Evolutionary conservation across 2,797 vertebrate genomes (phyloP).

Genomic region (Propithecus deckenii): DNA sequence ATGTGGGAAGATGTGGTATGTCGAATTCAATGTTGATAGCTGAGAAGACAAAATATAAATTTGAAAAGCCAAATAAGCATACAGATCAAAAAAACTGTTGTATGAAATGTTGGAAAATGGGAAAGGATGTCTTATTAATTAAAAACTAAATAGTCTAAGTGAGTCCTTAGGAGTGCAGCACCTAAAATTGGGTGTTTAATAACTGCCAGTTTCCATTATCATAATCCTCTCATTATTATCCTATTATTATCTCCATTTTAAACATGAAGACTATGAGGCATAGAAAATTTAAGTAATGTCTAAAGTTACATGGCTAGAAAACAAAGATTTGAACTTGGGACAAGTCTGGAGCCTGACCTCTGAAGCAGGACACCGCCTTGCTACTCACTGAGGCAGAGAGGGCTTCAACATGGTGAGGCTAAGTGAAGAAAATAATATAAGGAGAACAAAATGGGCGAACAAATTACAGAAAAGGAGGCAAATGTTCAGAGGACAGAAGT

Average conservation of each 20-base stretch:
- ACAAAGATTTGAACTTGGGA: neutral
- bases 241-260: neutral
- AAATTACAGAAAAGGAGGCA: neutral
- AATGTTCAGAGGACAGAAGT: neutral
- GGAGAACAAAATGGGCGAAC: rapidly evolving
- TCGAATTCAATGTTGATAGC: neutral
- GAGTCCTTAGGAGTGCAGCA: neutral
- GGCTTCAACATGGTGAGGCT: neutral
- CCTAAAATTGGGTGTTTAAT: neutral
- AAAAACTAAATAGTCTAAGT: neutral
- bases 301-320: neutral
- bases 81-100: neutral
- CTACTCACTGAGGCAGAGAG: neutral
- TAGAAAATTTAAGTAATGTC: neutral
- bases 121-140: neutral
- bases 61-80: neutral
- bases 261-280: neutral
- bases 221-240: neutral
- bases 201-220: neutral
- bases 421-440: neutral
- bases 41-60: neutral
- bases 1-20: neutral
- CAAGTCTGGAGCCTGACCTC: neutral
- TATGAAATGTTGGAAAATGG: neutral
- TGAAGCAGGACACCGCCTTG: neutral